phyloP scores from a whole-genome alignment of 64 coral and sea anemone species.

The Montipora efflorescens region DNA sequence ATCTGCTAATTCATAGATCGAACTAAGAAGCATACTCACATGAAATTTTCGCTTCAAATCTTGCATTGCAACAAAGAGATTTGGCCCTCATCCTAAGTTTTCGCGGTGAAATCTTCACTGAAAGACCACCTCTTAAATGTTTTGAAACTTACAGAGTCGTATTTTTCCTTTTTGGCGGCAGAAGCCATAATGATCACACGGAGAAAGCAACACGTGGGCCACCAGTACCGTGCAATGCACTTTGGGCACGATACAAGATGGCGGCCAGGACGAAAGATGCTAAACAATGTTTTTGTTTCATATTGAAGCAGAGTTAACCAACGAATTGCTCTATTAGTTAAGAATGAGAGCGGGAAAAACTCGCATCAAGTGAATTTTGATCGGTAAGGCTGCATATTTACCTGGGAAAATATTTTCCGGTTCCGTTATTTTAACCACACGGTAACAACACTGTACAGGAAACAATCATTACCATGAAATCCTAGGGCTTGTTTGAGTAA shows the following conservation, averaged over 20 bases:
- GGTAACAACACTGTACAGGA: no score
- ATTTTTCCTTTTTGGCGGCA: slow-evolving; percentile 31
- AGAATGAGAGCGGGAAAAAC: neutral
- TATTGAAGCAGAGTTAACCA: neutral
- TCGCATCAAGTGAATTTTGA: no score
- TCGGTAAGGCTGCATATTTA: no score
- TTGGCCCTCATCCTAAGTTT: slow-evolving; percentile 37
- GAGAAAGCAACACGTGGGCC: neutral
- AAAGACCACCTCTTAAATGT: slow-evolving; percentile 32
- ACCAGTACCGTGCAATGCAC: no score
- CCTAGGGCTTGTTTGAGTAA: no score
- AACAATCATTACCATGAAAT: no score
- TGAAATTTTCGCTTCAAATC: slow-evolving; percentile 37
- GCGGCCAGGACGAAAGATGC: neutral
- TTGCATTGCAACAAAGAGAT: slow-evolving; percentile 60
- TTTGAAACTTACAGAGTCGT: neutral
- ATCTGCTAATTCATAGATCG: neutral
- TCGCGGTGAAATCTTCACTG: slow-evolving; percentile 14
- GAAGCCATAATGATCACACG: slow-evolving; percentile 25
- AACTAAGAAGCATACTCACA: neutral
- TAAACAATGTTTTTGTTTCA: neutral
- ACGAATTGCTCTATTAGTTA: neutral
- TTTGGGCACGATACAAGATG: no score
- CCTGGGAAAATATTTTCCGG: no score
- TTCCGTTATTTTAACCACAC: no score